Evolutionary conservation across 2,113 vertebrate genomes (phyloP), one percentile per base, ranked within the genome.

Genomic region (Galeopterus variegatus): DNA sequence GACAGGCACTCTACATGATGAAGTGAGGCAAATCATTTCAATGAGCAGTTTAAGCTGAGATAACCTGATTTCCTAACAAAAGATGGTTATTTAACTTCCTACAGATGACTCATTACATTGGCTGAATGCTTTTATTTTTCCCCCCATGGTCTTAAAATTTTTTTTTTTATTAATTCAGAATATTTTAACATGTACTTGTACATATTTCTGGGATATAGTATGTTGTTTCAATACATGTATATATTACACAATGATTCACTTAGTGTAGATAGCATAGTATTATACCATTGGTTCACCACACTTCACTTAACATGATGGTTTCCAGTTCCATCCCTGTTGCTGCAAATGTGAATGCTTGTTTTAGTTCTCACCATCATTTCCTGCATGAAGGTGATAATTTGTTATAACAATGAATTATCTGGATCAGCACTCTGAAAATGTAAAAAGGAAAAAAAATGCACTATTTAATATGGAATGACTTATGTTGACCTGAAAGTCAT

Each of bases 1-100:
- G 12, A 11, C 19, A 81, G 17, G n/a, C 8, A 41, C 17, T 23
- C 50, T 58, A 33, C 31, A 21, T 36, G 36, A 62, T 72, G 17
- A 62, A 31, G 18, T 69, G 24, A 2, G 58, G 56, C 5, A 67
- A n/a, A 91, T 10, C 15, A 83, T 41, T 83, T 62, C 19, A 60
- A 82, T 14, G 23, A 73, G 7, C 8, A 83, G n/a, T 81, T 91
- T n/a, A 80, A 81, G 26, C 26, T 45, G n/a, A 45, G 17, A 62
- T 83, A 70, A 92, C 24, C 31, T 56, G 65, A 17, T 72, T 72
- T 82, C 31, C 77, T 92, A 28, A 92, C n/a, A 62, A 83, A n/a
- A 73, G 54, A 50, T 62, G 9, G 31, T 31, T 19, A 79, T 41
- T 70, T 64, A 70, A 12, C 31, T 83, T 64, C 36, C 41, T 31